Evolutionary conservation across 1,140 invertebrate species (phyloP), one percentile per base, ranked within the genome.

Genomic region (Brachystomella parvula): DNA sequence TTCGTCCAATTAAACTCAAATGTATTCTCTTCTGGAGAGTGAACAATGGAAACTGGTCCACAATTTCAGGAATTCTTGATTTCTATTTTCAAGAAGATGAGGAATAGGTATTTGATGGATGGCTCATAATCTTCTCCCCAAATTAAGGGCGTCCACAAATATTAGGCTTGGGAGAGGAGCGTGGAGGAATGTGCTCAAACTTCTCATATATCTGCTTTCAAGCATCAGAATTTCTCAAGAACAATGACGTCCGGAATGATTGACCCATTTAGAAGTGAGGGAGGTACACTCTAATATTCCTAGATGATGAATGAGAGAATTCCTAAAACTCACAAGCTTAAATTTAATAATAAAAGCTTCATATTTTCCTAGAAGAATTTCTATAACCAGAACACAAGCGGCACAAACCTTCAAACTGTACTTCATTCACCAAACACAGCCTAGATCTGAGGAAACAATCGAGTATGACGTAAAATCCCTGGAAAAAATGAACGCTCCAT

Each of bases 111-210:
- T 44, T 44, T n/a, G 39, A 44, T 9, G n/a, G 9, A 53, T 53
- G 49, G 12, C 24, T 53, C 12, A 53, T 53, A 53, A 53, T 53
- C 15, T 26, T 24, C 49, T n/a, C 24, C 6, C 49, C 24, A 24
- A 53, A 53, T 53, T 53, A 53, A 53, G 49, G 39, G 49, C 24
- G 12, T 24, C 24, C 12, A 24, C 49, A 53, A 53, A 53, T 53
- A 53, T 53, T 53, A 53, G 49, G 49, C 49, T 53, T 17, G 24
- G 49, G 15, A 6, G 6, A 24, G 49, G n/a, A n/a, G 24, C 49
- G 49, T 9, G 12, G 3, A 53, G 49, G 49, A 53, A 53, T 53
- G 6, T 19, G 19, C 6, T 6, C 35, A 39, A 19, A 39, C 6
- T 6, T 6, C 19, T 39, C 6, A 39, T 9, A 19, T 6, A 39